Evolutionary conservation across 2,113 vertebrate species (phyloP).

Genomic region (Formicarius rufipectus): DNA sequence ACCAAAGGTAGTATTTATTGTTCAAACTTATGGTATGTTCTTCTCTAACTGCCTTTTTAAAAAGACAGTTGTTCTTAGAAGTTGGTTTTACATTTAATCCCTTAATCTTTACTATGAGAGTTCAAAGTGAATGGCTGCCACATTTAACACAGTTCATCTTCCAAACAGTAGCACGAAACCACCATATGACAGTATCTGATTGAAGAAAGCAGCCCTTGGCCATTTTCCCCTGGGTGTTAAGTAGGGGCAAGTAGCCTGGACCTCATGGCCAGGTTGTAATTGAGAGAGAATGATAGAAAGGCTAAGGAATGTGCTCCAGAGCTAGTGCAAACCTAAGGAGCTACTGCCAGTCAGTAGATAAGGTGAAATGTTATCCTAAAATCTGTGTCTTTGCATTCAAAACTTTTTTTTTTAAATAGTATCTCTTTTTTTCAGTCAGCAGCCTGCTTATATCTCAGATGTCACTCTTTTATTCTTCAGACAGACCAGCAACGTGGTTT

Average conservation of each 20-base stretch:
- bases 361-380: not conserved
- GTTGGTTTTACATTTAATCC: not conserved
- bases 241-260: not conserved
- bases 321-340: not conserved
- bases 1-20: not conserved
- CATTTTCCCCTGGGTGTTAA: not conserved
- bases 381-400: not conserved
- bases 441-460: not conserved
- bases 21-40: not conserved
- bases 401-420: not conserved
- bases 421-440: not conserved
- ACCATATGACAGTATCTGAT: not conserved
- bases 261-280: not conserved
- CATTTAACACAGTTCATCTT: not conserved
- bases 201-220: not conserved
- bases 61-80: not conserved
- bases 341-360: not conserved
- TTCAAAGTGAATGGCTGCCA: not conserved
- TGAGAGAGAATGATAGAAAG: not conserved
- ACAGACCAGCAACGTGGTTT: not conserved
- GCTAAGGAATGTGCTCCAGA: not conserved
- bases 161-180: not conserved
- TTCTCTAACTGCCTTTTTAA: not conserved
- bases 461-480: not conserved
- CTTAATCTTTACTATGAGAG: not conserved